Evolutionary conservation across 2,888 invertebrate genomes (phyloP), one percentile per base, ranked within the genome.

Genomic region (Hypomecis punctinalis): DNA sequence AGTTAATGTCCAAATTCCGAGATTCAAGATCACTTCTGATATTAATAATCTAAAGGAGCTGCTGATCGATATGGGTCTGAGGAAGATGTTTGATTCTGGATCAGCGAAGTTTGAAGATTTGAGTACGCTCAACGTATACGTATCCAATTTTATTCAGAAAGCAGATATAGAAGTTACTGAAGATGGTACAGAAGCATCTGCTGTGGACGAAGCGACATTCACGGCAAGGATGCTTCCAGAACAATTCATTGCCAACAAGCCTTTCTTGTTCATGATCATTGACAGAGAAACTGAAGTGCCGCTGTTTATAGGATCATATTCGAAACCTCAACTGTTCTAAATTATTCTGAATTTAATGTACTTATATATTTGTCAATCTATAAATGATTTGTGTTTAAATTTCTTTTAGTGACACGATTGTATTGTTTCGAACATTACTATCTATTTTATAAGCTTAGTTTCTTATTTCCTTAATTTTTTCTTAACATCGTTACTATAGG

Each of bases 1-100:
- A 3, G 93, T 94, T 0, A 86, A 90, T 39, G 93, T 95, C 0
- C 90, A 93, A 71, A 72, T 96, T 46, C 96, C 96, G 0, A 91
- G 92, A 71, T 96, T 96, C 74, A 93, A 90, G 61, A 89, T 94
- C 5, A 80, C 89, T 0, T 94, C 95, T 0, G 87, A 91, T 13
- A 73, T 90, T 23, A 84, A 82, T 55, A 89, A 91, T 63, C 74
- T 69, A 88, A 95, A 88, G 81, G 91, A 93, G 45, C 66, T 90
- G 0, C 71, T 92, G 0, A 76, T 73, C 0, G 90, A 90, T 64
- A 91, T 92, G 90, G 92, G 91, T 0, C 66, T 93, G 53, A 80
- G 46, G 49, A 70, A 75, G 3, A 79, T 90, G 76, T 91, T 93
- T 63, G 85, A 89, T n/a, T 65, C 67, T 0, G 8, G 5, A 0